These are phyloP conservation scores for Caenorhabditis brenneri DNA, from an alignment of 1,140 invertebrate genomes.

Conservation along the genomic window DNA sequence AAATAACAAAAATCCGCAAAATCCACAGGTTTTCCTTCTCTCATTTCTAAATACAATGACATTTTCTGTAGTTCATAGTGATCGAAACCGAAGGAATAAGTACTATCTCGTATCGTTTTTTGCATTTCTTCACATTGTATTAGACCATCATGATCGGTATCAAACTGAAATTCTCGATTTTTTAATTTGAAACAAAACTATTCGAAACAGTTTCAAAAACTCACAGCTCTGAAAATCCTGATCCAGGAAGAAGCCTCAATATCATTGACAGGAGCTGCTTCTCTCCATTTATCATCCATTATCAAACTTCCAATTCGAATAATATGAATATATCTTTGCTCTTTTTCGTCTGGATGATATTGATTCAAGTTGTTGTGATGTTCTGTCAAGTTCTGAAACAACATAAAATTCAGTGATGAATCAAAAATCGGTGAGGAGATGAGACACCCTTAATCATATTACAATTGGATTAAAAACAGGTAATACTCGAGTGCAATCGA, in stretches of 20 bases:
- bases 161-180: constrained; percentile 45
- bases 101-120: constrained; percentile 48
- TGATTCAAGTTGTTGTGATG: not conserved
- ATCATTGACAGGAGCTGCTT: constrained; percentile 23
- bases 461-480: constrained; percentile 37
- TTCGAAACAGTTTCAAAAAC: not conserved
- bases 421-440: not conserved
- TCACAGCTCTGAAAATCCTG: constrained; percentile 48
- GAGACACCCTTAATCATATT: not conserved
- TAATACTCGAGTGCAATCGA: not conserved
- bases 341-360: not conserved
- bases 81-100: constrained; percentile 52
- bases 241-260: constrained; percentile 50
- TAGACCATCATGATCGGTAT: constrained; percentile 54
- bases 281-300: constrained; percentile 40
- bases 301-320: not conserved
- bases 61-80: constrained; percentile 49
- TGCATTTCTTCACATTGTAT: constrained; percentile 58
- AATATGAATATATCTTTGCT: constrained; percentile 9
- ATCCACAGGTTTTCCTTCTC: constrained; percentile 56
- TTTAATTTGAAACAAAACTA: not conserved
- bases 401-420: not conserved
- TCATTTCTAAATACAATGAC: constrained; percentile 49
- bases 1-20: constrained; percentile 58
- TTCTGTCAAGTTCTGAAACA: not conserved